phyloP scores from a whole-genome alignment of 2,888 invertebrate genomes.

The Eilema griseolum region DNA sequence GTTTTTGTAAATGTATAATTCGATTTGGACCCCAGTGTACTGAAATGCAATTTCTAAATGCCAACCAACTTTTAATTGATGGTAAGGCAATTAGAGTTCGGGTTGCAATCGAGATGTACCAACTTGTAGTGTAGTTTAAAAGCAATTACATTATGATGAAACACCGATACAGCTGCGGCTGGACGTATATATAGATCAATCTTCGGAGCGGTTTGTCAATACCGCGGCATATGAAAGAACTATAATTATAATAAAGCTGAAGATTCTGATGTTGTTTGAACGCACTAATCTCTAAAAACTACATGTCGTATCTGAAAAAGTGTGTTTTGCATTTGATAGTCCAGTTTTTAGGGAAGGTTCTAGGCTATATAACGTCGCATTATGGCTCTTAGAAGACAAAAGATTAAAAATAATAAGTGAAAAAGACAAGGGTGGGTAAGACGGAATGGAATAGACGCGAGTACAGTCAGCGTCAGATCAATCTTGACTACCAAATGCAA shows the following conservation, averaged over 20 bases:
- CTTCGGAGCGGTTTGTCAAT: slow-evolving; percentile 8
- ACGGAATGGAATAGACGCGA: too few species aligned
- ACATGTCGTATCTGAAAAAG: too few species aligned
- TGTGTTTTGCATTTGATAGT: too few species aligned
- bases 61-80: slow-evolving; percentile 49
- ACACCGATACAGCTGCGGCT: slow-evolving; percentile 8
- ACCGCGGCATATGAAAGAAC: neutral
- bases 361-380: too few species aligned
- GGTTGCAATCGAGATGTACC: slow-evolving; percentile 38
- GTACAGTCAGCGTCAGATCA: too few species aligned
- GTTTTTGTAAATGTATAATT: slow-evolving; percentile 11
- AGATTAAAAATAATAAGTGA: too few species aligned
- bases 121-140: slow-evolving; percentile 10
- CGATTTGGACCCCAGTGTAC: slow-evolving; percentile 19
- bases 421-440: too few species aligned
- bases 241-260: neutral
- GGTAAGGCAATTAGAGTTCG: slow-evolving; percentile 41
- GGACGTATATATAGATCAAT: slow-evolving; percentile 1
- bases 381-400: too few species aligned
- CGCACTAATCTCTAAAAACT: neutral
- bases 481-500: too few species aligned
- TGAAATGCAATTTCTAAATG: slow-evolving; percentile 48
- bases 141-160: slow-evolving; percentile 36
- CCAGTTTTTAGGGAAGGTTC: too few species aligned
- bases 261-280: neutral